A percentile compares a stretch with the other conserved stretches of the same genome.
phyloP scores from a whole-genome alignment of 2,113 vertebrate species.

The Perca fluviatilis region DNA sequence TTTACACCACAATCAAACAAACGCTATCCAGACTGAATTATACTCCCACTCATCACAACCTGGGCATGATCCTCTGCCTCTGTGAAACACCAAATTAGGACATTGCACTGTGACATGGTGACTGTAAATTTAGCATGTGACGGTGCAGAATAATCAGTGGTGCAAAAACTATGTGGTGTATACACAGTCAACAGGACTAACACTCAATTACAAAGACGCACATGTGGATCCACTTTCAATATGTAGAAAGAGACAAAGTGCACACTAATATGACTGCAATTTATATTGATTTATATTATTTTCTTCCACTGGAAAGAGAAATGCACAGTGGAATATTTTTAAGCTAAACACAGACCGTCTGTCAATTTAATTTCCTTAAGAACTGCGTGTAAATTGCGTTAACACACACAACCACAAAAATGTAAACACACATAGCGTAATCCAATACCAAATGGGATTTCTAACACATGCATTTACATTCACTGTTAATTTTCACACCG shows the following conservation, averaged over 20 bases:
- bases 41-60: conserved; percentile 28
- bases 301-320: background rate
- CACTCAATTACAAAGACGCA: background rate
- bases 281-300: background rate
- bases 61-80: conserved; percentile 24
- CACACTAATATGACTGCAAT: background rate
- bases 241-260: background rate
- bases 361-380: background rate
- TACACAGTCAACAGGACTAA: conserved; percentile 5
- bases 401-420: background rate
- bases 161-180: conserved; percentile 14
- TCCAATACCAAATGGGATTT: background rate
- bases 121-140: conserved; percentile 35
- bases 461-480: conserved; percentile 12
- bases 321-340: background rate
- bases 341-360: background rate
- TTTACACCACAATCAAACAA: conserved; percentile 55
- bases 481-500: conserved; percentile 14
- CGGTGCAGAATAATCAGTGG: conserved; percentile 32
- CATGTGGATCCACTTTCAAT: background rate
- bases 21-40: conserved; percentile 54
- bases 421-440: background rate
- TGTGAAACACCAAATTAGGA: conserved; percentile 59
- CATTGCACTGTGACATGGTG: background rate
- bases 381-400: background rate